These are phyloP conservation scores for Chionodraco myersi DNA, from an alignment of 2,113 vertebrate species.

Conservation along the genomic window DNA sequence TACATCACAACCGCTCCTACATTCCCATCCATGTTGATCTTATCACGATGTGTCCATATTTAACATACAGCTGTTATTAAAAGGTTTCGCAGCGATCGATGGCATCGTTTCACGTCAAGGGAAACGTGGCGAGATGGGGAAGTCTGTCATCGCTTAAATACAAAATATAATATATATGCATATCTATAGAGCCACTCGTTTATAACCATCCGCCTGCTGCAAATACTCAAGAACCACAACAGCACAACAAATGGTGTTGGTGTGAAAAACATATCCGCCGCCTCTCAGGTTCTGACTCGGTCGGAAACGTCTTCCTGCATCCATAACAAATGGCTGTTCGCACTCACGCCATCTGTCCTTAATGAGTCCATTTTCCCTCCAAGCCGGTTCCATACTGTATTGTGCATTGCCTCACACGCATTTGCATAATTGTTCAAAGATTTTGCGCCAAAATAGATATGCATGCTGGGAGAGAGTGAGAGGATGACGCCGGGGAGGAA, in stretches of 20 bases:
- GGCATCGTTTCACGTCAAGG: slow-evolving; percentile 23
- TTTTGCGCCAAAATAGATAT: slow-evolving; percentile 96
- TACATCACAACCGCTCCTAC: slow-evolving; percentile 15
- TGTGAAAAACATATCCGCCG: slow-evolving; percentile 80
- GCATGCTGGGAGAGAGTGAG: slow-evolving; percentile 88
- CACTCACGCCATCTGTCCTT: slow-evolving; percentile 94
- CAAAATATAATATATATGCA: slow-evolving; percentile 41
- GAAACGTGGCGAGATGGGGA: slow-evolving; percentile 18
- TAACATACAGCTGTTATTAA: slow-evolving; percentile 49
- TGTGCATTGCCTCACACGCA: slow-evolving; percentile 91
- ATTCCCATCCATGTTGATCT: slow-evolving; percentile 34
- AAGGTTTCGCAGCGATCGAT: slow-evolving; percentile 44
- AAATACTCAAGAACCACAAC: slow-evolving; percentile 79
- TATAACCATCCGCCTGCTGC: slow-evolving; percentile 67
- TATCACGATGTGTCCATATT: slow-evolving; percentile 55
- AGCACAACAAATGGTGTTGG: slow-evolving; percentile 75
- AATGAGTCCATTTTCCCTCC: slow-evolving; percentile 95
- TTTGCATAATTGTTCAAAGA: slow-evolving; percentile 99
- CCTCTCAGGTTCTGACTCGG: slow-evolving; percentile 79
- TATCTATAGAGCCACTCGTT: slow-evolving; percentile 58
- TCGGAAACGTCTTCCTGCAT: slow-evolving; percentile 80
- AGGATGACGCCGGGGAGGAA: slow-evolving; percentile 78
- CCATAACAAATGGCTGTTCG: slow-evolving; percentile 87
- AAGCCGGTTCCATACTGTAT: slow-evolving; percentile 93
- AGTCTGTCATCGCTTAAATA: slow-evolving; percentile 31